Evolutionary conservation across 2,797 vertebrate genomes (phyloP).

Genomic region (Craterocephalus amniculus): DNA sequence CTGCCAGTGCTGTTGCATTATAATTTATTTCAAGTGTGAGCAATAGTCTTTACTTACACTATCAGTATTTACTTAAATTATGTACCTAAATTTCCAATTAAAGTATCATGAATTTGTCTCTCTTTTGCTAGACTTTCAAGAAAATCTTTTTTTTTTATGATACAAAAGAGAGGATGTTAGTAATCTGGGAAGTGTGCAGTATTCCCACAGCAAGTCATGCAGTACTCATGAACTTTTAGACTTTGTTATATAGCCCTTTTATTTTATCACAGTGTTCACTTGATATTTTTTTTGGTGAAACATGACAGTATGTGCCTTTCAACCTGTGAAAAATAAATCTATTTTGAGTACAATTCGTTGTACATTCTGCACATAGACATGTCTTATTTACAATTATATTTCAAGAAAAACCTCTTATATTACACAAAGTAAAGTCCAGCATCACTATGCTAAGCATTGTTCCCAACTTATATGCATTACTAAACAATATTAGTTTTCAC

Average conservation of each 20-base stretch:
- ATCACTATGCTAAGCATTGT: background rate
- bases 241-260: slow-evolving; percentile 65
- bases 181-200: slow-evolving; percentile 56
- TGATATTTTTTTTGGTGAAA: slow-evolving; percentile 59
- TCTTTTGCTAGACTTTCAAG: slow-evolving; percentile 19
- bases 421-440: slow-evolving; percentile 18
- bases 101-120: slow-evolving; percentile 22
- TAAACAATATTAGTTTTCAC: slow-evolving; percentile 2
- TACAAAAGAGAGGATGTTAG: slow-evolving; percentile 39
- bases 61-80: slow-evolving; percentile 75
- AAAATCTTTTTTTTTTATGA: slow-evolving; percentile 6
- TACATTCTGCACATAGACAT: slow-evolving; percentile 41
- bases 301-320: slow-evolving; percentile 82
- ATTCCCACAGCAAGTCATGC: slow-evolving; percentile 49
- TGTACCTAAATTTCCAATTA: slow-evolving; percentile 35
- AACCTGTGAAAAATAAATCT: slow-evolving; percentile 81
- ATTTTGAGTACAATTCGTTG: slow-evolving; percentile 79
- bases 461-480: slow-evolving; percentile 27
- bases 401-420: background rate
- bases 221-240: slow-evolving; percentile 57
- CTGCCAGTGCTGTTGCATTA: slow-evolving; percentile 58
- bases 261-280: slow-evolving; percentile 57
- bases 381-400: slow-evolving; percentile 64
- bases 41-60: slow-evolving; percentile 50
- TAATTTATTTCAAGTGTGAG: slow-evolving; percentile 76